Evolutionary conservation across 2,797 vertebrate species (phyloP).

Genomic region (Arrhamphus sclerolepis): DNA sequence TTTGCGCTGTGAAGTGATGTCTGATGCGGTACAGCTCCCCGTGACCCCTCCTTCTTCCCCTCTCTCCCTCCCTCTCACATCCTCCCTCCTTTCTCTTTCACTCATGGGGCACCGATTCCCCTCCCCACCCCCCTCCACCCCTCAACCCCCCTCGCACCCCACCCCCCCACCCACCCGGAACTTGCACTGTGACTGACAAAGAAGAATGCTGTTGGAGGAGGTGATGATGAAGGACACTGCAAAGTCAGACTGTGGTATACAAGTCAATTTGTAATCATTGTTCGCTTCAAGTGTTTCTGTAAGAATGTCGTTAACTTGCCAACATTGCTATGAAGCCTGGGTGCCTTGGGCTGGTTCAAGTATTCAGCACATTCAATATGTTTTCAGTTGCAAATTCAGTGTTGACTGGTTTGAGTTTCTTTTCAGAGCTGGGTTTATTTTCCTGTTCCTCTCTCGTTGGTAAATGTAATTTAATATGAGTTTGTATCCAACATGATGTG

Average conservation of each 20-base stretch:
- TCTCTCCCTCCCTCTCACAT: not conserved
- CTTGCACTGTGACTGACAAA: conserved; percentile 80
- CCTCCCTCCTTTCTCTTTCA: not conserved
- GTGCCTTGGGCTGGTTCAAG: conserved; percentile 87
- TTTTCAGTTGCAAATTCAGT: conserved; percentile 74
- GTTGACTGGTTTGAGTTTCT: conserved; percentile 62
- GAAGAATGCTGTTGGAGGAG: conserved; percentile 59
- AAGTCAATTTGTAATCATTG: conserved; percentile 68
- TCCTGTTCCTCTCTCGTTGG: conserved; percentile 60
- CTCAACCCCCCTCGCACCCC: no score
- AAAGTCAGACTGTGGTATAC: conserved; percentile 71
- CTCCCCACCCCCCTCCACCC: not conserved
- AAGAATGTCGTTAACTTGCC: conserved; percentile 83
- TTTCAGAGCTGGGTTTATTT: conserved; percentile 57
- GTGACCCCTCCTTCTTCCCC: not conserved
- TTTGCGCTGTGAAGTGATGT: conserved; percentile 70
- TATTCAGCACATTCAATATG: conserved; percentile 74
- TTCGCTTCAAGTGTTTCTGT: conserved; percentile 81
- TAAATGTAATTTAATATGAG: conserved; percentile 75
- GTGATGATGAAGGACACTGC: conserved; percentile 65
- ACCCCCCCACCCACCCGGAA: conserved; percentile 59
- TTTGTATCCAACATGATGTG: conserved; percentile 75
- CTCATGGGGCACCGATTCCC: not conserved
- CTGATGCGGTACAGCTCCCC: conserved; percentile 55
- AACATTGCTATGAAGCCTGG: conserved; percentile 85